phyloP scores from a whole-genome alignment of 2,797 vertebrate genomes.

The Mareca penelope region DNA sequence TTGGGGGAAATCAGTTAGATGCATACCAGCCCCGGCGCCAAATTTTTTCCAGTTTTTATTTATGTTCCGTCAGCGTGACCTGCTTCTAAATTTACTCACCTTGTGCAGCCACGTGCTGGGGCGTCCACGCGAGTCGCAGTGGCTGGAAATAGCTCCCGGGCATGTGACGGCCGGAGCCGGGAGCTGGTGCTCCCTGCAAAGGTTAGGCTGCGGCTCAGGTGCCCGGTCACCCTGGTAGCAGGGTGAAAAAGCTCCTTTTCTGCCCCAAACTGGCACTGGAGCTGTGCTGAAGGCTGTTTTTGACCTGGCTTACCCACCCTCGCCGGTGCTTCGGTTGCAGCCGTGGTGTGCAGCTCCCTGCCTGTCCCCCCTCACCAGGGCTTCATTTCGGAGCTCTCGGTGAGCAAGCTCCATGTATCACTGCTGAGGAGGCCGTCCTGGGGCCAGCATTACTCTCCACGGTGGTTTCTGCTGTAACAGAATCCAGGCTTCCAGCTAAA shows the following conservation, averaged over 20 bases:
- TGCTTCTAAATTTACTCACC: slow-evolving; percentile 28
- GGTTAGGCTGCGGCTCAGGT: background rate
- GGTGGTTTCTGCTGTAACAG: background rate
- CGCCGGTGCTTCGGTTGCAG: no score
- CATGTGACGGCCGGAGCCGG: background rate
- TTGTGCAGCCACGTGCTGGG: background rate
- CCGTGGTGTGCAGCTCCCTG: rapidly evolving
- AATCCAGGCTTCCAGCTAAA: background rate
- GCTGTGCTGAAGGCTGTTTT: background rate
- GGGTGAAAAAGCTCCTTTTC: background rate
- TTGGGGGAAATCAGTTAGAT: background rate
- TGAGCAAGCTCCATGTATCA: background rate
- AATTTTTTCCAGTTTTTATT: slow-evolving; percentile 13
- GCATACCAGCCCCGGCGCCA: background rate
- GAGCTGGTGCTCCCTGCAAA: background rate
- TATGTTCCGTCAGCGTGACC: background rate
- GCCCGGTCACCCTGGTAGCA: background rate
- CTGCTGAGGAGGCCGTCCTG: background rate
- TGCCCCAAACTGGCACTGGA: background rate
- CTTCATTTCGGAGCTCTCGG: background rate
- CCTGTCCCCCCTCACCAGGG: rapidly evolving
- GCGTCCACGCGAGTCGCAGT: background rate
- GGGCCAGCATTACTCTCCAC: background rate
- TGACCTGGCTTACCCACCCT: background rate
- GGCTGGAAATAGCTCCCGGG: slow-evolving; percentile 18